These are phyloP conservation scores for Leistus spinibarbis DNA, from an alignment of 2,888 invertebrate species.

Conservation along the genomic window DNA sequence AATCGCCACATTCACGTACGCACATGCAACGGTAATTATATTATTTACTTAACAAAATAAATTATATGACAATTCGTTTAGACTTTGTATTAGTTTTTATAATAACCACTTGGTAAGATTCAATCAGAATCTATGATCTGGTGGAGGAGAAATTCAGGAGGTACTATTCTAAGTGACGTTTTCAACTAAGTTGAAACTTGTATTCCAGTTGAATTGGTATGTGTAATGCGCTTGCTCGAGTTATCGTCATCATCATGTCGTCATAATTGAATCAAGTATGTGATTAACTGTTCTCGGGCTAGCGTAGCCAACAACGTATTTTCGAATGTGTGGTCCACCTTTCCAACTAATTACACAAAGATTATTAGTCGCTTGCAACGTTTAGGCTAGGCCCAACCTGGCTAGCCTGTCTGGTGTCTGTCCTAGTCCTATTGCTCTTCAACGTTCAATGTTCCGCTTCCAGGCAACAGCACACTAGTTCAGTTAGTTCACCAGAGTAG, in stretches of 20 bases:
- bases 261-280: constrained; percentile 27
- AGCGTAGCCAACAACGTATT: constrained; percentile 24
- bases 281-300: constrained; percentile 24
- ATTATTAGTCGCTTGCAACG: constrained; percentile 18
- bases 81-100: no score
- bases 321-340: constrained; percentile 30
- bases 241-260: background rate
- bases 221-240: background rate
- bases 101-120: no score
- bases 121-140: no score
- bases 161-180: no score
- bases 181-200: no score
- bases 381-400: background rate
- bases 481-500: background rate
- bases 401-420: background rate
- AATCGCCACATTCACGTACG: no score
- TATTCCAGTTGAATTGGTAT: background rate
- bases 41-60: no score
- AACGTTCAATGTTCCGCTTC: background rate
- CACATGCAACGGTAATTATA: no score
- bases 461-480: background rate
- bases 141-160: no score
- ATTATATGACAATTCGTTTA: no score
- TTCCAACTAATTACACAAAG: constrained; percentile 35
- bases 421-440: background rate